Conservation (phyloP, 1,140 invertebrate genomes). For the Drosophila varians region DNA sequence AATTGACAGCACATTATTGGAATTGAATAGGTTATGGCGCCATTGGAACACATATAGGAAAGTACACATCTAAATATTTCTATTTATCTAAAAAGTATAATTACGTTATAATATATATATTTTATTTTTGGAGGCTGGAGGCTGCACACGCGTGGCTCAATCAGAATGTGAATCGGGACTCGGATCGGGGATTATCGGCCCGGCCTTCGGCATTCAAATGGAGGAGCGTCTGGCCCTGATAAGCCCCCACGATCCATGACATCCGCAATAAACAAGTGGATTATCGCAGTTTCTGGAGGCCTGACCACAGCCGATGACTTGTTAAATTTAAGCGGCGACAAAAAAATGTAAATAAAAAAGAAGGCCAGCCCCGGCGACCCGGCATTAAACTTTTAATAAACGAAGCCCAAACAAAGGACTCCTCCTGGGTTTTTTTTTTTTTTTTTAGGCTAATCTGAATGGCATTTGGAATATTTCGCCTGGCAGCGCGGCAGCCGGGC, state of each 20-base stretch:
- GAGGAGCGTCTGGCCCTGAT: constrained; percentile 48
- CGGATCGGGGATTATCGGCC: constrained; percentile 16
- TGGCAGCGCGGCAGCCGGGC: constrained; percentile 19
- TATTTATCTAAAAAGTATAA: constrained; percentile 15
- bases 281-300: constrained; percentile 51
- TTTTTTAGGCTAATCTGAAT: constrained; percentile 24
- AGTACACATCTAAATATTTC: constrained; percentile 20
- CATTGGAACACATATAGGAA: constrained; percentile 54
- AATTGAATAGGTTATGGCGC: constrained; percentile 53
- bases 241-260: constrained; percentile 50
- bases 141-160: constrained; percentile 30
- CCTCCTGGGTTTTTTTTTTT: neutral
- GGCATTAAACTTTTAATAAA: constrained; percentile 38
- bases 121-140: constrained; percentile 7
- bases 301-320: constrained; percentile 70
- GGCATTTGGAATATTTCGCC: constrained; percentile 37
- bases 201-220: constrained; percentile 24
- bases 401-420: constrained; percentile 23
- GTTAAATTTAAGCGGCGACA: neutral
- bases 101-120: neutral
- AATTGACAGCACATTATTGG: constrained; percentile 47
- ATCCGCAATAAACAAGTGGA: constrained; percentile 67
- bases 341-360: constrained; percentile 6
- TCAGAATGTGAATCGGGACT: neutral
- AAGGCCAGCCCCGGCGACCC: constrained; percentile 9